A percentile compares a stretch with the other conserved stretches of the same genome.
These are phyloP conservation scores for Autographa pulchrina DNA, from an alignment of 2,888 invertebrate species.

Conservation along the genomic window DNA sequence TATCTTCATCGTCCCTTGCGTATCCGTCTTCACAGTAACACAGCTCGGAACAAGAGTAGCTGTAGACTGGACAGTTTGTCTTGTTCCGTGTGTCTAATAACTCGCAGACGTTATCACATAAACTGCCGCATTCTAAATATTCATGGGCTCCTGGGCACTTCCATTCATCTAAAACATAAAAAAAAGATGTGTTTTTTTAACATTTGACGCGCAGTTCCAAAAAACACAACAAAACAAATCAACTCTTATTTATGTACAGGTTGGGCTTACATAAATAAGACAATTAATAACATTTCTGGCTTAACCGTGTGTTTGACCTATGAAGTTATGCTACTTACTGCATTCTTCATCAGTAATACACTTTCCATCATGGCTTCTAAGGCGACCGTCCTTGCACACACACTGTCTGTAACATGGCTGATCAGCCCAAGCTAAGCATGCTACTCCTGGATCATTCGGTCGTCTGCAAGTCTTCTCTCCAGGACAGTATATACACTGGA, in stretches of 20 bases:
- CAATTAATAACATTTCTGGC: too few species aligned
- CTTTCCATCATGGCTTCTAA: slow-evolving; percentile 33
- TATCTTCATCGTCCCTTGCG: slow-evolving; percentile 11
- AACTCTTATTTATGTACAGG: too few species aligned
- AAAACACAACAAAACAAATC: too few species aligned
- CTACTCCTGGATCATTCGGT: not conserved
- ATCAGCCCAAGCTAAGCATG: not conserved
- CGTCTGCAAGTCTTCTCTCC: not conserved
- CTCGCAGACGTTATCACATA: slow-evolving; percentile 61
- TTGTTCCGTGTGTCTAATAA: slow-evolving; percentile 49
- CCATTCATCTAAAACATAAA: slow-evolving; percentile 24
- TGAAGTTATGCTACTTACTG: slow-evolving; percentile 64
- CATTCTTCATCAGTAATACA: slow-evolving; percentile 53
- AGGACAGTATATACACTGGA: not conserved
- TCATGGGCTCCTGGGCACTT: slow-evolving; percentile 32
- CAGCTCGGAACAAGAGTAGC: slow-evolving; percentile 47
- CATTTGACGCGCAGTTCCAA: too few species aligned
- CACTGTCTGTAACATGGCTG: slow-evolving; percentile 1
- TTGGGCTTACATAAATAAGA: too few species aligned
- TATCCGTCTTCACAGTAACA: slow-evolving; percentile 57
- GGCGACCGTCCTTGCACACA: slow-evolving; percentile 25
- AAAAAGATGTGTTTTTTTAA: too few species aligned
- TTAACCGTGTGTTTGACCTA: too few species aligned
- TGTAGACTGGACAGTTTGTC: slow-evolving; percentile 50
- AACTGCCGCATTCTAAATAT: slow-evolving; percentile 39